Base-by-base conservation (phyloP, 2,113 vertebrate genomes). In the Reinhardtius hippoglossoides region DNA sequence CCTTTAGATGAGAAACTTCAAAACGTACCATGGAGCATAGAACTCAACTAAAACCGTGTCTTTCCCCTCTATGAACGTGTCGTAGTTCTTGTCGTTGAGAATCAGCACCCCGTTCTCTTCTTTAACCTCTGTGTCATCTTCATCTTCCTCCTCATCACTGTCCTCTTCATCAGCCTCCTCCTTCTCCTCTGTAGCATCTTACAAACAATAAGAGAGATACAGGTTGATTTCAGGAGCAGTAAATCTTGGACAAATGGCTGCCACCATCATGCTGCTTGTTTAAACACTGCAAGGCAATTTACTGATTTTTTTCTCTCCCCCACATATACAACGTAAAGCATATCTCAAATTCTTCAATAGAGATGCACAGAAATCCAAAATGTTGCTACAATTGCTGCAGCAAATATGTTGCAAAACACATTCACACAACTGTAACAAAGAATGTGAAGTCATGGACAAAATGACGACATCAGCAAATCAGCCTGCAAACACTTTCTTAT, bases 1-100 rank as follows among this genome's bases (percentile, higher is more conserved):
- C 31, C 16, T 31, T 20, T 18, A 7, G 16, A 50, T n/a, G 23
- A 50, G 23, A 15, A 20, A 58, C 4, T 12, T 8, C 5, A 48
- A 44, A 31, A 74, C 72, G 3, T 69, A 99, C 98, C 98, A 99
- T 0, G 98, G 98, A 0, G 98, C 98, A 0, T 99, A 99, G 87
- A 99, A 99, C 90, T 99, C 98, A 57, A 99, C 85, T 37, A 99
- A 92, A 21, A 99, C 96, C 0, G 95, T 96, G 80, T 99, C 98
- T 84, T 96, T 97, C 80, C 94, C 97, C 21, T 94, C 94, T 55
- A 96, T 95, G 71, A 98, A 99, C 8, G 88, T 93, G 46, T 98
- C 97, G 67, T 96, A 99, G 87, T 99, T 99, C 2, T 68, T 76
- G 52, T 99, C 96, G 0, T 81, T 98, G 56, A 99, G 86, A 67